Percentiles rank a stretch among this genome's conserved stretches.
Conservation (phyloP, 1,140 invertebrate genomes). For the Drosophila pruinosa region DNA sequence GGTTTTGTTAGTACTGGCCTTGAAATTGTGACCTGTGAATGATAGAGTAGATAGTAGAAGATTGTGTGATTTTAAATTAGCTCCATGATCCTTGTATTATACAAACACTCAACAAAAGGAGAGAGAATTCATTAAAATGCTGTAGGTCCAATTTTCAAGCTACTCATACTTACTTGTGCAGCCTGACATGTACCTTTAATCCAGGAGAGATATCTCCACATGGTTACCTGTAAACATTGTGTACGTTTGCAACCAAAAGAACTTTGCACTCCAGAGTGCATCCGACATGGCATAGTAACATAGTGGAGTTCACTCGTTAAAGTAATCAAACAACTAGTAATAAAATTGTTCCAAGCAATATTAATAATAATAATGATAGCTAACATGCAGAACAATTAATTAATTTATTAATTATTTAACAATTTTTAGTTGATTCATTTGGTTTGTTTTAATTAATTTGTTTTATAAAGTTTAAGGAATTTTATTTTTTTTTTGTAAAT, state of each 20-base stretch:
- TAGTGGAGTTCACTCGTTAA: conserved; percentile 33
- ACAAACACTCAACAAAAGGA: not conserved
- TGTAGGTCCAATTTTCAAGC: conserved; percentile 11
- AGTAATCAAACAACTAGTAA: conserved; percentile 46
- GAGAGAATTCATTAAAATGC: not conserved
- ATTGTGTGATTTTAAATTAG: not conserved
- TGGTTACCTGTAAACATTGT: conserved; percentile 56
- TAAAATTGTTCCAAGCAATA: conserved; percentile 25
- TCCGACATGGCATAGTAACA: conserved; percentile 20
- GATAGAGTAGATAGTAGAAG: not conserved
- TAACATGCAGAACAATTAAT: conserved; percentile 51
- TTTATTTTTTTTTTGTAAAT: conserved; percentile 43
- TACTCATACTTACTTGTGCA: conserved; percentile 49
- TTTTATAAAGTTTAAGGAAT: not conserved
- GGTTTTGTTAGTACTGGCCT: conserved; percentile 30
- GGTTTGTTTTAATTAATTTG: conserved; percentile 25
- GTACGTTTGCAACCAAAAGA: conserved; percentile 73
- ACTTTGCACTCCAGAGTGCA: conserved; percentile 25
- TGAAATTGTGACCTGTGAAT: conserved; percentile 54
- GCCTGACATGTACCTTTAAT: conserved; percentile 4
- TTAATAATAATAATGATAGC: conserved; percentile 32
- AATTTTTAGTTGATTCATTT: conserved; percentile 8
- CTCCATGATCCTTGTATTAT: not conserved
- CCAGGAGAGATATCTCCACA: not conserved
- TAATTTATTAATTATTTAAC: conserved; percentile 19